These are phyloP conservation scores for Semotilus atromaculatus DNA, from an alignment of 2,797 vertebrate species.

Conservation along the genomic window DNA sequence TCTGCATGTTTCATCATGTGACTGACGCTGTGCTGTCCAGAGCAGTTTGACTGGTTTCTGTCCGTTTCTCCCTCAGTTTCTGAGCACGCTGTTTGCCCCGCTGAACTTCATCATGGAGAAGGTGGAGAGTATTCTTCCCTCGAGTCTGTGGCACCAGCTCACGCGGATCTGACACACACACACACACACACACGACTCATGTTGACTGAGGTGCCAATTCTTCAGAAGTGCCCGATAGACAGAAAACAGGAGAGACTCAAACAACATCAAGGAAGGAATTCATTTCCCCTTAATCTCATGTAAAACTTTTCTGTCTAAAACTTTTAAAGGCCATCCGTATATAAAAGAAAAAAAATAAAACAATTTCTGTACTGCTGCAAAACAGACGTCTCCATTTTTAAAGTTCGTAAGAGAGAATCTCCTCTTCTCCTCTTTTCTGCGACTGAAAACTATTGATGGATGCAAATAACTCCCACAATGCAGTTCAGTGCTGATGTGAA, in stretches of 20 bases:
- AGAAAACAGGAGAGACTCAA: conserved; percentile 8
- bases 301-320: conserved; percentile 10
- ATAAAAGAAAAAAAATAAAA: conserved; percentile 6
- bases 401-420: too few species aligned
- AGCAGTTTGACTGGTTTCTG: conserved; percentile 48
- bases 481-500: background rate
- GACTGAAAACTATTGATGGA: too few species aligned
- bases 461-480: background rate
- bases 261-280: background rate
- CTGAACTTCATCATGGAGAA: conserved; percentile 99
- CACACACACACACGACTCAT: background rate
- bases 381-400: background rate
- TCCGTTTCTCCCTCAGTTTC: conserved; percentile 81
- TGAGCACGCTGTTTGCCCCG: conserved; percentile 97
- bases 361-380: conserved; percentile 29
- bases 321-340: conserved; percentile 26
- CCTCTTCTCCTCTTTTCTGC: background rate
- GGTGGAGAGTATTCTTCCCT: conserved; percentile 97
- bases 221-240: conserved; percentile 37
- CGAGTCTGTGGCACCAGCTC: conserved; percentile 98
- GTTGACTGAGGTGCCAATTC: conserved; percentile 43
- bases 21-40: too few species aligned
- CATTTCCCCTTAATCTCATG: conserved; percentile 7
- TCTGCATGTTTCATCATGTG: background rate
- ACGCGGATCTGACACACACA: conserved; percentile 85